Evolutionary conservation across 2,113 vertebrate species (phyloP).

Genomic region (Rhizomys pruinosus): DNA sequence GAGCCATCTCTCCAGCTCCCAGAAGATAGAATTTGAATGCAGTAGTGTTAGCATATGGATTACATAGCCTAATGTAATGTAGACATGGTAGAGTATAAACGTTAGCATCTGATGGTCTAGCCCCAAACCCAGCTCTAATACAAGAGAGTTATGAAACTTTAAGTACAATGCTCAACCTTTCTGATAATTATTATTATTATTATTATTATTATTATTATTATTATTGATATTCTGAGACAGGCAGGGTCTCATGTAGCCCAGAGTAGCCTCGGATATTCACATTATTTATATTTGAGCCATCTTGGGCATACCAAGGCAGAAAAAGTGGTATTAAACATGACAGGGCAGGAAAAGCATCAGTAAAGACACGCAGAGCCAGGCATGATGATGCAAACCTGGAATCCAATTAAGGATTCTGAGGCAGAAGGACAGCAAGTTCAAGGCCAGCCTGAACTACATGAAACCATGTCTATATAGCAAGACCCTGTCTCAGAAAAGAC

Average conservation of each 20-base stretch:
- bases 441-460: background rate
- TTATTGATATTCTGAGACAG: background rate
- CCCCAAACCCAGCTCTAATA: background rate
- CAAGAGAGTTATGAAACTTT: background rate
- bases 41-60: background rate
- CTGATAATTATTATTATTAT: background rate
- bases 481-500: background rate
- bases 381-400: too few species aligned
- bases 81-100: background rate
- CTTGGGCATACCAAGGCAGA: background rate
- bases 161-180: background rate
- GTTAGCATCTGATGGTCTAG: background rate
- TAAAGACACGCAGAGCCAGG: background rate
- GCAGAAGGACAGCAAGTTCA: background rate
- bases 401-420: background rate
- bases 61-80: background rate
- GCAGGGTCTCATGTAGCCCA: background rate
- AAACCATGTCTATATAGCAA: too few species aligned
- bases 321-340: background rate
- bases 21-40: background rate
- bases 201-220: background rate
- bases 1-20: too few species aligned
- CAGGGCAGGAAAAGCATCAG: background rate
- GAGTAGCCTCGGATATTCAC: background rate
- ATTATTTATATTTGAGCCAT: conserved; percentile 23